Evolutionary conservation across 2,113 vertebrate genomes (phyloP), one percentile per base, ranked within the genome.

Genomic region (Naja naja): DNA sequence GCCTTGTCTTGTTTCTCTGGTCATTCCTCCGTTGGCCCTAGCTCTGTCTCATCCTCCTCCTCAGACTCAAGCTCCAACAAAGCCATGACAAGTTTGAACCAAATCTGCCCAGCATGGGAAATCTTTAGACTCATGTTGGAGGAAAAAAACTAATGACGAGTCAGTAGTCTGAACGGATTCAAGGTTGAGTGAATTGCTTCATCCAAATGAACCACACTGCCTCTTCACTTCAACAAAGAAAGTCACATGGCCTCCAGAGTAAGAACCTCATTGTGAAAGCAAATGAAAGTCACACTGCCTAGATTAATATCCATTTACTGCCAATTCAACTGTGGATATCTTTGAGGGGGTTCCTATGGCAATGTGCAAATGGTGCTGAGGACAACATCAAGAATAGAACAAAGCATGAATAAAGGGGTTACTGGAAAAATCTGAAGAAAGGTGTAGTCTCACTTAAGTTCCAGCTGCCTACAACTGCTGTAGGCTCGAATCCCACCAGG

Each of bases 121-220:
- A 39, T 2, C 69, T n/a, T 74, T 34, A 30, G 64, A 14, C n/a
- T 18, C n/a, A 74, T 74, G 4, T 14, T 74, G n/a, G 64, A 5
- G n/a, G 5, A 2, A 0, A 0, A 14, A n/a, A 16, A 2, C 2
- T 18, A 12, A 74, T 16, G 12, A 18, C n/a, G 30, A 34, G 4
- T 34, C 30, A n/a, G n/a, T 34, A 34, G 25, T 74, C 64, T 74
- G n/a, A 74, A n/a, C 5, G n/a, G 5, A 6, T 74, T 34, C n/a
- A 34, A n/a, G 64, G n/a, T 74, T 74, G 34, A 34, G n/a, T 74
- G 64, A 74, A 34, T n/a, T 34, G 64, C n/a, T 16, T 74, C n/a
- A 34, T 34, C 64, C 12, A 34, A n/a, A 34, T 34, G 64, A 74
- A 74, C 5, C 64, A n/a, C n/a, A 34, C 6, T 74, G 64, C 30